Base-by-base conservation (phyloP, 2,888 invertebrate species). In the Odontocolon sp. region DNA sequence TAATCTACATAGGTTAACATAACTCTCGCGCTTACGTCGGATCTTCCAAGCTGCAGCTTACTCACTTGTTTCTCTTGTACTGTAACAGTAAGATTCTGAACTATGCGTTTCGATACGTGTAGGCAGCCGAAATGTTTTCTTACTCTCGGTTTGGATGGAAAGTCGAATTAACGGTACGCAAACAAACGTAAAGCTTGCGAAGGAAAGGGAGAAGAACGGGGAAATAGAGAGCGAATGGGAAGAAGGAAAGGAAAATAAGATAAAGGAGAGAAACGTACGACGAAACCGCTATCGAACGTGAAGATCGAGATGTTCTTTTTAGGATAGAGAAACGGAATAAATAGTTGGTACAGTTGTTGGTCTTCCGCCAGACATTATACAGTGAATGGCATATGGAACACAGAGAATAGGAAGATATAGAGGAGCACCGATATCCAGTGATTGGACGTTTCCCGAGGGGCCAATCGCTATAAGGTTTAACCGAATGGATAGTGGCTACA, bases 1-100 rank as follows among this genome's bases (percentile, higher is more conserved):
- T 86, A 83, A 86, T 85, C 83, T 84, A 80, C 86, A 86, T 86
- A 84, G 83, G 81, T 80, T 79, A 83, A 85, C 81, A 80, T 81
- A 82, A 64, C 69, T 63, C 9, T 52, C 23, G 52, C 67, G 31
- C 40, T 18, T 45, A 40, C 45, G 52, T 33, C n/a, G 31, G n/a
- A 50, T 40, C 33, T 45, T 42, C 26, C 11, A 28, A 3, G 36
- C 28, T 28, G 52, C 52, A 26, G 40, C 42, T 38, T 33, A 26
- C 18, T 40, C 11, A n/a, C 54, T 16, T 26, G 26, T 28, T 16
- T 18, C 59, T 33, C 40, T 28, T 16, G 31, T 0, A 14, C 11
- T 26, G n/a, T 5, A 28, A 18, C 16, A 11, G 47, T 45, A 47
- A 68, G 45, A 64, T 68, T 56, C 31, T 16, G 14, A 21, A 26